A percentile compares a stretch with the other conserved stretches of the same genome.
Evolutionary conservation across 2,113 vertebrate genomes (phyloP).

Genomic region (Calyptommatus sinebrachiatus): DNA sequence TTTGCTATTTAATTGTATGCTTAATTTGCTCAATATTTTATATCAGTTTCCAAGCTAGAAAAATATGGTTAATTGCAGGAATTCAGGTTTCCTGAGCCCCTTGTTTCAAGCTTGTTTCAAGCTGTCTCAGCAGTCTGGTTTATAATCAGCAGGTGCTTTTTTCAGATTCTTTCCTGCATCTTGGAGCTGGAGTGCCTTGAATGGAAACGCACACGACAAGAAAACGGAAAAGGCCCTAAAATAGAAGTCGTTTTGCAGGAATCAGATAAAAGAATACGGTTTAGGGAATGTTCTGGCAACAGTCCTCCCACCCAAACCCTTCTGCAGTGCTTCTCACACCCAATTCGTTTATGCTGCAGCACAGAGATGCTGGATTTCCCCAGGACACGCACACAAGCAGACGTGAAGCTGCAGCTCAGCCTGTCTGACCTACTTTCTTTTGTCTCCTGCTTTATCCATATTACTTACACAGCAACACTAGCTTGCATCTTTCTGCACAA

Average conservation of each 20-base stretch:
- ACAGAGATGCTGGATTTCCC: conserved; percentile 5
- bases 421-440: conserved; percentile 38
- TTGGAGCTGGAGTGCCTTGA: not conserved
- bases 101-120: not conserved
- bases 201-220: not conserved
- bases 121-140: not conserved
- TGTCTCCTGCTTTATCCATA: conserved; percentile 12
- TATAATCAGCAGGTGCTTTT: not conserved
- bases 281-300: not conserved
- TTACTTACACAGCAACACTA: conserved; percentile 7
- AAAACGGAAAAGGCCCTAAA: not conserved
- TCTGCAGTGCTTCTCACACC: not conserved
- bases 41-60: not conserved
- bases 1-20: not conserved
- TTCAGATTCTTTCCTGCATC: not conserved
- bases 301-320: not conserved
- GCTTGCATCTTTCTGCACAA: not conserved
- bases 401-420: conserved; percentile 16
- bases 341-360: not conserved
- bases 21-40: not conserved
- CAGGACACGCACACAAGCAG: not conserved
- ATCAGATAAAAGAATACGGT: too few relatives aligned
- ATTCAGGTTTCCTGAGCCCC: not conserved
- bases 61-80: too few relatives aligned
- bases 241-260: not conserved